Evolutionary conservation across 2,888 invertebrate species (phyloP).

Genomic region (Monoplex corrugatus): DNA sequence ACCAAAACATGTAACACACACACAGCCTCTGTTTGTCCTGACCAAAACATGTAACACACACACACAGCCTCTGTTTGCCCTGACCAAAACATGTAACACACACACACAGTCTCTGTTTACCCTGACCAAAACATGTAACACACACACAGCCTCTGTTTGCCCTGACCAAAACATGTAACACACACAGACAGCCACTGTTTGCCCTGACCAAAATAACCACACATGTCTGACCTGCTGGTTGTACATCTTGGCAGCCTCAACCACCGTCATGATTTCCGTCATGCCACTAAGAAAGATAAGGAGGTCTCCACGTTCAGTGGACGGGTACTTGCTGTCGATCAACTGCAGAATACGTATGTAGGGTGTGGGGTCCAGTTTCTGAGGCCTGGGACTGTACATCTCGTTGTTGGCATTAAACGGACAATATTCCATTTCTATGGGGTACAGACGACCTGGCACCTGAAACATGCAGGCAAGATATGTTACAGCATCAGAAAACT

Average conservation of each 20-base stretch:
- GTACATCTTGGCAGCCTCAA: slow-evolving; percentile 38
- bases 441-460: slow-evolving; percentile 97
- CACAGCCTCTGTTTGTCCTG: no score
- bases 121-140: neutral
- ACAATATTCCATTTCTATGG: slow-evolving; percentile 92
- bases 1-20: no score
- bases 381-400: slow-evolving; percentile 85
- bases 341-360: slow-evolving; percentile 94
- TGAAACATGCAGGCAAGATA: slow-evolving; percentile 80
- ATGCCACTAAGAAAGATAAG: slow-evolving; percentile 97
- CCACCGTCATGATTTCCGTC: slow-evolving; percentile 89
- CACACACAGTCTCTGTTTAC: neutral
- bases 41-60: no score
- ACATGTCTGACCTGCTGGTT: slow-evolving; percentile 2
- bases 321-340: slow-evolving; percentile 86
- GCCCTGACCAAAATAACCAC: neutral
- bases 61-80: no score
- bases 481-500: no score
- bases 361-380: slow-evolving; percentile 94
- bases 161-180: neutral
- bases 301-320: slow-evolving; percentile 94
- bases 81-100: no score
- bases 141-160: neutral
- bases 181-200: neutral
- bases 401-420: slow-evolving; percentile 83